Conservation (phyloP, 2,888 invertebrate species). For the Polydrusus cervinus region DNA sequence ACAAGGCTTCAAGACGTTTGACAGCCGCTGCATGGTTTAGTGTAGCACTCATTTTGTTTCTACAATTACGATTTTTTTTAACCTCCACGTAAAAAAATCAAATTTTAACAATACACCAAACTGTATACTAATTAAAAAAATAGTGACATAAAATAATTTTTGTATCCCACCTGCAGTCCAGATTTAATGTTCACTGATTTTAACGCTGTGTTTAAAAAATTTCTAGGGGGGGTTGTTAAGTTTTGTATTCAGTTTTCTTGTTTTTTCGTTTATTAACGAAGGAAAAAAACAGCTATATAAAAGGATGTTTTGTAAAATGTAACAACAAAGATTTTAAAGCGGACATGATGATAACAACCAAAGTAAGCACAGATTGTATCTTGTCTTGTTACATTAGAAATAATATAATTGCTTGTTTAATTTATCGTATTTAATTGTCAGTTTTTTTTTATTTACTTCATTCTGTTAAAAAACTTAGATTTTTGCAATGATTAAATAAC, state of each 20-base stretch:
- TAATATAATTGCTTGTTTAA: neutral
- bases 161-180: neutral
- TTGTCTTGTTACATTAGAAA: neutral
- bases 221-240: no score
- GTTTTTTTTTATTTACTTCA: neutral
- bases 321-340: neutral
- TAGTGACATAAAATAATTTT: neutral
- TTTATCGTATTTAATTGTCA: conserved; percentile 1
- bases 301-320: conserved; percentile 1
- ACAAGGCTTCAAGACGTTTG: conserved; percentile 82
- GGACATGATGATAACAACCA: neutral
- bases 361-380: neutral
- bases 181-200: no score
- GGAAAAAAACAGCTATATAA: neutral
- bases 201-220: no score
- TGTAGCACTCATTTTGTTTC: conserved; percentile 67
- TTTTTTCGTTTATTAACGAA: no score
- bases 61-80: neutral
- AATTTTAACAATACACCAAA: no score
- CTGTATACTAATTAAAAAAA: no score
- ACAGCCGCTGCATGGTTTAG: conserved; percentile 80
- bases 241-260: no score
- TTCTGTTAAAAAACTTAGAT: neutral
- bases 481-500: no score
- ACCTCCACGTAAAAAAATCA: no score